A percentile compares a stretch with the other conserved stretches of the same genome.
These are phyloP conservation scores for Cecidostiba fungosa DNA, from an alignment of 2,888 invertebrate genomes.

Conservation along the genomic window DNA sequence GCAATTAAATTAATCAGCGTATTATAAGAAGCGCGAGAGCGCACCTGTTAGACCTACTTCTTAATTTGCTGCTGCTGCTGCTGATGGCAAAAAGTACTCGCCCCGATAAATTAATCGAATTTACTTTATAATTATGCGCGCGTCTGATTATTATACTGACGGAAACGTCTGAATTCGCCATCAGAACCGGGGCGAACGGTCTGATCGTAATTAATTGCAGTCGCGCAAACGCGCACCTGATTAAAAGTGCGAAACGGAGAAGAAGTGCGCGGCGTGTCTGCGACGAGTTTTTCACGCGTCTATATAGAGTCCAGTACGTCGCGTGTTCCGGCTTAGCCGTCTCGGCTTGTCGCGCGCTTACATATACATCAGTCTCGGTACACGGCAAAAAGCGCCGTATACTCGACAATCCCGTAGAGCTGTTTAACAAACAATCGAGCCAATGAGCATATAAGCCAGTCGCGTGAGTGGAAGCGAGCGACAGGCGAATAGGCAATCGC, in stretches of 20 bases:
- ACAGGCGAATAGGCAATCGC: background rate
- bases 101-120: background rate
- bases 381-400: background rate
- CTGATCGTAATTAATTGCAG: background rate
- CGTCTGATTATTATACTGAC: background rate
- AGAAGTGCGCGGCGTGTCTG: background rate
- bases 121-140: background rate
- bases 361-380: background rate
- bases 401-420: background rate
- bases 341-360: background rate
- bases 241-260: constrained; percentile 5
- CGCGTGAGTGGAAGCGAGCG: background rate
- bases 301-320: background rate
- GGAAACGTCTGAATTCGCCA: background rate
- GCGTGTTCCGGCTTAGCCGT: background rate
- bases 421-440: background rate
- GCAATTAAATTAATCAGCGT: constrained; percentile 32
- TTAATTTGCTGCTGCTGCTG: background rate
- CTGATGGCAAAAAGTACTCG: background rate
- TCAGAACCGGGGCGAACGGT: background rate
- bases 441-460: background rate
- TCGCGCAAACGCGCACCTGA: background rate
- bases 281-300: background rate
- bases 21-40: background rate
- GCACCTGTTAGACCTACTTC: background rate